Conservation (phyloP, 2,888 invertebrate genomes). For the Endomychus coccineus region DNA sequence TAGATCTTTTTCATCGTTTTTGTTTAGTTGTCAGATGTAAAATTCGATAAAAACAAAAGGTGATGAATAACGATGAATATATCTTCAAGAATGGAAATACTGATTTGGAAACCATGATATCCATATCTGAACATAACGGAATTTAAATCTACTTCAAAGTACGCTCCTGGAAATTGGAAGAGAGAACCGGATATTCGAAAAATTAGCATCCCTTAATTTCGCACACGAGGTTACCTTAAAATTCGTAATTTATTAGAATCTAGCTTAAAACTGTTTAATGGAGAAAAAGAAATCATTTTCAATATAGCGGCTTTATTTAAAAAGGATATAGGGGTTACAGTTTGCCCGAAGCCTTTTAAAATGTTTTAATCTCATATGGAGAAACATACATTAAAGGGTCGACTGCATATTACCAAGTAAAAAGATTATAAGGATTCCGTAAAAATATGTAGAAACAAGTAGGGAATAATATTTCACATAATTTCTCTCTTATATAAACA, state of each 20-base stretch:
- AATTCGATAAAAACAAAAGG: no score
- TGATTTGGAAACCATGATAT: no score
- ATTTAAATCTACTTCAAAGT: no score
- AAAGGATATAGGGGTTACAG: slow-evolving; percentile 29
- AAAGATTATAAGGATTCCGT: slow-evolving; percentile 39
- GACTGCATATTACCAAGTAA: slow-evolving; percentile 38
- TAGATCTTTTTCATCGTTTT: no score
- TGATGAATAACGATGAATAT: no score
- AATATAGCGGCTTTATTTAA: slow-evolving; percentile 24
- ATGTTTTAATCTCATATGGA: slow-evolving; percentile 39
- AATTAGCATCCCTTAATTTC: slow-evolving; percentile 39
- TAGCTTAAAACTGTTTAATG: slow-evolving; percentile 35
- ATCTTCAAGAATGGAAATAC: no score
- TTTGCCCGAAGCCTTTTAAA: slow-evolving; percentile 34
- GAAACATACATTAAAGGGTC: slow-evolving; percentile 37
- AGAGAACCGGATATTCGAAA: slow-evolving; percentile 37
- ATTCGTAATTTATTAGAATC: slow-evolving; percentile 39
- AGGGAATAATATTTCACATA: slow-evolving; percentile 23
- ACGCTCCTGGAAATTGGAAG: no score
- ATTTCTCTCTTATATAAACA: no score
- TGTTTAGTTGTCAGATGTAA: no score
- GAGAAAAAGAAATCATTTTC: slow-evolving; percentile 35
- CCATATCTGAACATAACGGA: no score
- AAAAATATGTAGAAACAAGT: slow-evolving; percentile 30
- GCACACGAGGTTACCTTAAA: slow-evolving; percentile 41